Conservation (phyloP, 2,797 vertebrate genomes). For the Girardinus metallicus region DNA sequence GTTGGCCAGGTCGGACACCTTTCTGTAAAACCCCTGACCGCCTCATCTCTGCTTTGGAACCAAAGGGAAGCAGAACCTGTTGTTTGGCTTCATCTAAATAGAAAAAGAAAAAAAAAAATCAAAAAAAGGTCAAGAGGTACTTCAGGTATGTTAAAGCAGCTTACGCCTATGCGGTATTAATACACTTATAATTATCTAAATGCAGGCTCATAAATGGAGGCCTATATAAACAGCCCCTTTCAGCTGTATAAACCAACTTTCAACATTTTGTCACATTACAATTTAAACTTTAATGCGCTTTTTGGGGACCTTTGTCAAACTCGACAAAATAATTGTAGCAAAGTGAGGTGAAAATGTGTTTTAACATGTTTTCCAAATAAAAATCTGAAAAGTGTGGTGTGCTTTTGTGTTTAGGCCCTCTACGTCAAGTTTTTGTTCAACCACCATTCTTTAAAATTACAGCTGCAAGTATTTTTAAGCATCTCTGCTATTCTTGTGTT, state of each 20-base stretch:
- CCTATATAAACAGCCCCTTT: background rate
- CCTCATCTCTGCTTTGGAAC: conserved; percentile 46
- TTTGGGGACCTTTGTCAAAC: background rate
- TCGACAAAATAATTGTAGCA: background rate
- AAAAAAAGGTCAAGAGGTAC: conserved; percentile 24
- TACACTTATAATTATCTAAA: conserved; percentile 8
- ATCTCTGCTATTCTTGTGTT: background rate
- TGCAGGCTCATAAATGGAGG: background rate
- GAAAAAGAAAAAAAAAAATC: conserved; percentile 21
- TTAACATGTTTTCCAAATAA: background rate
- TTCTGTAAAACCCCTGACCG: conserved; percentile 52
- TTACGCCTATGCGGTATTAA: conserved; percentile 4
- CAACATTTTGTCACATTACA: background rate
- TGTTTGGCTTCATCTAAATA: conserved; percentile 56
- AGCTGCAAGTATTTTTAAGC: background rate
- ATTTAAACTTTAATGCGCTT: background rate
- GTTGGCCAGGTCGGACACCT: conserved; percentile 53
- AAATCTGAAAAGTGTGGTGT: background rate
- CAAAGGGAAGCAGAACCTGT: conserved; percentile 24
- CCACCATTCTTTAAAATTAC: background rate
- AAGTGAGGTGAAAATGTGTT: background rate
- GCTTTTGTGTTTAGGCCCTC: background rate
- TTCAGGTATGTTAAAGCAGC: conserved; percentile 21
- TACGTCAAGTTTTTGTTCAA: background rate
- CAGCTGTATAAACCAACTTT: background rate